Evolutionary conservation across 1,140 invertebrate species (phyloP).

Genomic region (Dryas iulia): DNA sequence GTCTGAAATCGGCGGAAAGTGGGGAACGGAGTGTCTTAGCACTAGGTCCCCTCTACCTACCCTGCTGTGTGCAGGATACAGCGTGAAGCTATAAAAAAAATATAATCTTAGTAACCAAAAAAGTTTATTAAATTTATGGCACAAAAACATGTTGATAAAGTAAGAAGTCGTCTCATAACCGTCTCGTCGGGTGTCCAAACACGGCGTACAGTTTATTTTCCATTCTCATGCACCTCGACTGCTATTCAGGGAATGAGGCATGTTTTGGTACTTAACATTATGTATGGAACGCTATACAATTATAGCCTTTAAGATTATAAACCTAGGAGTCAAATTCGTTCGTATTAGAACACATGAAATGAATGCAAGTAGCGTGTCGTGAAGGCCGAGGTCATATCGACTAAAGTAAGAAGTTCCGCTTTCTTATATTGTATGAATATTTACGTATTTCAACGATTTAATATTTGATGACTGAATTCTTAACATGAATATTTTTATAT

Average conservation of each 20-base stretch:
- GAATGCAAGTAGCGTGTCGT: conserved; percentile 26
- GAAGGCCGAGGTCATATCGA: conserved; percentile 25
- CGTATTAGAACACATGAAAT: not conserved
- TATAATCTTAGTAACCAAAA: too few relatives aligned
- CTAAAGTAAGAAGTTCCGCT: conserved; percentile 20
- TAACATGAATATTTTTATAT: too few relatives aligned
- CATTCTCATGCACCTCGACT: conserved; percentile 21
- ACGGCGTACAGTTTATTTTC: conserved; percentile 10
- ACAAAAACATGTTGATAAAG: not conserved
- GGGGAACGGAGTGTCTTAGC: too few relatives aligned
- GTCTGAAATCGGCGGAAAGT: too few relatives aligned
- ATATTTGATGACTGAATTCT: not conserved
- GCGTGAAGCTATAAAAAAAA: too few relatives aligned
- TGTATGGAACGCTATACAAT: not conserved
- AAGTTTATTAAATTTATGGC: not conserved
- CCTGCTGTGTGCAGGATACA: too few relatives aligned
- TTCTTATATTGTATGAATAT: conserved; percentile 13
- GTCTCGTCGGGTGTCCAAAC: conserved; percentile 1
- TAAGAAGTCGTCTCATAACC: conserved; percentile 7
- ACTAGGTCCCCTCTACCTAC: too few relatives aligned
- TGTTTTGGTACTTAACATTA: conserved; percentile 10
- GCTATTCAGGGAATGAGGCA: conserved; percentile 25
- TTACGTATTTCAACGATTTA: not conserved
- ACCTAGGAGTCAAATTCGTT: not conserved
- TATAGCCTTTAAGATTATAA: not conserved